phyloP scores from a whole-genome alignment of 2,888 invertebrate genomes.

The Cantharis flavilabris region DNA sequence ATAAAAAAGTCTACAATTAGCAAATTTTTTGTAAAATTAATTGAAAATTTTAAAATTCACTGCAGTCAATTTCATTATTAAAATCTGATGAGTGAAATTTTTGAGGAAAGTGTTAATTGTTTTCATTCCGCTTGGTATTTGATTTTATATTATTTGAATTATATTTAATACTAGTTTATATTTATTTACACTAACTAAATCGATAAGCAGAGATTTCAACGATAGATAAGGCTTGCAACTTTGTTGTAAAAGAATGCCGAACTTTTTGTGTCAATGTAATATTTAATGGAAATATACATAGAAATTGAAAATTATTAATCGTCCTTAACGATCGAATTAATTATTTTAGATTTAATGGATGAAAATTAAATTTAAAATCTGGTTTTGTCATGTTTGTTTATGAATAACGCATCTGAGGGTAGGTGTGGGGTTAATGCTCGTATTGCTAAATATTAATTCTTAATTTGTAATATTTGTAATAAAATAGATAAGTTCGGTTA shows the following conservation, averaged over 20 bases:
- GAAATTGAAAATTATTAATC: background rate
- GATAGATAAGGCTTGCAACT: background rate
- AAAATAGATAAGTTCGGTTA: background rate
- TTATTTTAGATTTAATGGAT: background rate
- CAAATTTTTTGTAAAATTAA: background rate
- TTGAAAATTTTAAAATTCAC: background rate
- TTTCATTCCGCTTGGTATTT: background rate
- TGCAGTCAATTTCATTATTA: background rate
- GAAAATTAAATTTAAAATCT: background rate
- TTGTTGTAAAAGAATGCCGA: background rate
- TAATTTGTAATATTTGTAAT: background rate
- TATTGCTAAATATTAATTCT: background rate
- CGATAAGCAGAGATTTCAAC: slow-evolving; percentile 2
- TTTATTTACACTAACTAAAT: background rate
- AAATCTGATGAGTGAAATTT: background rate
- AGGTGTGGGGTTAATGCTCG: background rate
- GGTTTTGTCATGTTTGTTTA: background rate
- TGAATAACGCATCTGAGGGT: background rate
- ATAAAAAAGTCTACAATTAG: background rate
- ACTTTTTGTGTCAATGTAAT: background rate
- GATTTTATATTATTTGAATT: background rate
- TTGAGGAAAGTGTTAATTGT: background rate
- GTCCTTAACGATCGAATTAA: background rate
- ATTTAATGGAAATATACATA: background rate
- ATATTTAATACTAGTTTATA: background rate